These are phyloP conservation scores for Strigamia transsilvanica DNA, from an alignment of 2,888 invertebrate species.

Conservation along the genomic window DNA sequence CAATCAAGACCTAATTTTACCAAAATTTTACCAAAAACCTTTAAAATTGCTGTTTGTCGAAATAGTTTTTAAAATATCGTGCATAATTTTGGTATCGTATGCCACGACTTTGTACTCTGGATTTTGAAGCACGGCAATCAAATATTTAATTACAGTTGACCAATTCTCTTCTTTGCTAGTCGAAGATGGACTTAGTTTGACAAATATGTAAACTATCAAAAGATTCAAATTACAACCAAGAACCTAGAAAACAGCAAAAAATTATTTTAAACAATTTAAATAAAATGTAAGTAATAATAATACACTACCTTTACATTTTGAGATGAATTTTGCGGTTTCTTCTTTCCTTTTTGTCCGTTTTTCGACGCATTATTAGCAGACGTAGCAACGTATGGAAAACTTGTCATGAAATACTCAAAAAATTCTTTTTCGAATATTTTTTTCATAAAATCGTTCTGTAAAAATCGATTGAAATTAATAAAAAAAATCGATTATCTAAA, in stretches of 20 bases:
- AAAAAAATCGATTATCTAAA: background rate
- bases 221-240: conserved; percentile 14
- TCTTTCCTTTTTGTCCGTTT: background rate
- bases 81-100: background rate
- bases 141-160: background rate
- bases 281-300: background rate
- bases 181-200: background rate
- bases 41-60: background rate
- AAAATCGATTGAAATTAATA: background rate
- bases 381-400: conserved; percentile 34
- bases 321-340: background rate
- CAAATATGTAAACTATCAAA: background rate
- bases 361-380: background rate
- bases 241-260: background rate
- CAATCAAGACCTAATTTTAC: no score
- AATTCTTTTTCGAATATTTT: conserved; percentile 3
- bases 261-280: background rate
- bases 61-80: background rate
- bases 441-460: background rate
- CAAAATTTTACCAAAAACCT: background rate
- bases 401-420: background rate
- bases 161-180: background rate
- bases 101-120: background rate
- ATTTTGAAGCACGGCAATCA: background rate
- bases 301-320: background rate